Evolutionary conservation across 2,113 vertebrate species (phyloP), one percentile per base, ranked within the genome.

Genomic region (Menidia beryllina): DNA sequence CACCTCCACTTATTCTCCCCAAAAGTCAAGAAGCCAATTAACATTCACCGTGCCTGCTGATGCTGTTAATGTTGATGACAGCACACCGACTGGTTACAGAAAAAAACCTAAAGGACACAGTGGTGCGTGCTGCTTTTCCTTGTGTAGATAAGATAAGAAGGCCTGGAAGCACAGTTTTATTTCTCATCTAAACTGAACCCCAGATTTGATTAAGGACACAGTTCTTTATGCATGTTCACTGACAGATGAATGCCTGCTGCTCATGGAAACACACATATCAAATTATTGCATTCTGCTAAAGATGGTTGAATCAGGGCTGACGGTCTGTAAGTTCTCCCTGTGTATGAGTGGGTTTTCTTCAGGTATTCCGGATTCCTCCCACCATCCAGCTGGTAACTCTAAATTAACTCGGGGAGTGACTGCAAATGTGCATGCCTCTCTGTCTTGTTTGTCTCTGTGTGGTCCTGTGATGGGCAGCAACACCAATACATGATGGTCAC

Each of bases 21-120:
- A 21, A 21, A 68, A 81, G 66, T 83, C 54, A 69, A 69, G 50
- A 60, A 36, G 52, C 30, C 52, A 62, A 53, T 69, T 75, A 47
- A 76, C 51, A 55, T 66, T 57, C 53, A 69, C 10, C 39, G 21
- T 36, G 59, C 51, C 38, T 47, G 50, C 65, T 72, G 74, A 21
- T 52, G 27, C 43, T 25, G 9, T n/a, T 52, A 15, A 6, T 49
- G 62, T 39, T 49, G 43, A 71, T 45, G 61, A 70, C 49, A 67
- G 50, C 27, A 62, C 58, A 48, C 20, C 6, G 26, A 26, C 43
- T 27, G 23, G 75, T 49, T 69, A 64, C 57, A 68, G 24, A 76
- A 50, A 34, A 73, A 41, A 27, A 49, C 66, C 53, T 39, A 39
- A 65, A 71, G 67, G 54, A 23, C n/a, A 53, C 45, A 69, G 64